phyloP scores from a whole-genome alignment of 2,113 vertebrate species.

The Urocolius indicus region DNA sequence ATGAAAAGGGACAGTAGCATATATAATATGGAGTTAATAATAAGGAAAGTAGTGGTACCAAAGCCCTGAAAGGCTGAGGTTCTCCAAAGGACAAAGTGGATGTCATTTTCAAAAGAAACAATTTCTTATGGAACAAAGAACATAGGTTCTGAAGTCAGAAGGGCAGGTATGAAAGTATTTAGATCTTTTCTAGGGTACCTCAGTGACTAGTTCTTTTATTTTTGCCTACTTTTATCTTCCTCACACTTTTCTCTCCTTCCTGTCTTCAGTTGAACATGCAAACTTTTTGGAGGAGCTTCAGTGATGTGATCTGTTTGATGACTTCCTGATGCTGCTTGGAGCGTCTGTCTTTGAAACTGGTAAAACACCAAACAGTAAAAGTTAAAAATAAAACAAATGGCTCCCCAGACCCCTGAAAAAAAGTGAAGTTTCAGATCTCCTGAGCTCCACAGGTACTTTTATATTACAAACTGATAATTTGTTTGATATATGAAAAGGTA shows the following conservation, averaged over 20 bases:
- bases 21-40: not conserved
- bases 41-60: not conserved
- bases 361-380: not conserved
- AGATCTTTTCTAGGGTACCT: not conserved
- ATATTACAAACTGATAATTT: not conserved
- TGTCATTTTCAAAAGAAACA: not conserved
- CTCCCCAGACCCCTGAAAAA: not conserved
- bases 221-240: not conserved
- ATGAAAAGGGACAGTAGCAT: not conserved
- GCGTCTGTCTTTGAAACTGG: not conserved
- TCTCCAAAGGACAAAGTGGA: not conserved
- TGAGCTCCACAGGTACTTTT: not conserved
- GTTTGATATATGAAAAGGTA: not conserved
- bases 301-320: not conserved
- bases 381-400: not conserved
- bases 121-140: not conserved
- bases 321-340: not conserved
- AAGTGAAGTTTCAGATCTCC: not conserved
- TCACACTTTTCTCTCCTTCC: not conserved
- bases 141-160: not conserved
- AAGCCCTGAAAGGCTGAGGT: not conserved
- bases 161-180: not conserved
- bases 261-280: not conserved
- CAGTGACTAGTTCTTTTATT: not conserved
- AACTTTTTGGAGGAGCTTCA: not conserved